Percentiles rank a stretch among this genome's conserved stretches.
These are phyloP conservation scores for Plebejus melissa DNA, from an alignment of 2,888 invertebrate genomes.

Conservation along the genomic window DNA sequence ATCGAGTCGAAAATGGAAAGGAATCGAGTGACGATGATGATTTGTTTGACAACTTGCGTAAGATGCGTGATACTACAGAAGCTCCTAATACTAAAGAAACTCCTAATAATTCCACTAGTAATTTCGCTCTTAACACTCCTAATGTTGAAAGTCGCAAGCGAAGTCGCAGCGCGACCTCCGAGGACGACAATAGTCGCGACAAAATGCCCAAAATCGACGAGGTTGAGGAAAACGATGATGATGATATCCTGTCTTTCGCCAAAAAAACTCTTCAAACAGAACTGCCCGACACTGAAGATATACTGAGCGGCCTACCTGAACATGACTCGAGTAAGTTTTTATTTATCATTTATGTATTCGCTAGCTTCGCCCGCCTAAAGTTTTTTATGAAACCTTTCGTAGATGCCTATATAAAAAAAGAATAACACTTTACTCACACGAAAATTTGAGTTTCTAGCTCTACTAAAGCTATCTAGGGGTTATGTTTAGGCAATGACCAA, in stretches of 20 bases:
- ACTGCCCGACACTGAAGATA: constrained; percentile 64
- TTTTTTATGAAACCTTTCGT: no score
- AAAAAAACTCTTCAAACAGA: constrained; percentile 64
- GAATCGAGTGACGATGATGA: constrained; percentile 52
- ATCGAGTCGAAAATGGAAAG: constrained; percentile 33
- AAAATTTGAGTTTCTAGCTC: no score
- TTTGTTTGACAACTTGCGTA: constrained; percentile 64
- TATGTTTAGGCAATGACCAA: no score
- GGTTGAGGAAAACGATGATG: constrained; percentile 48
- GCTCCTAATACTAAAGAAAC: background rate
- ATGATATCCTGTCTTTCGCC: constrained; percentile 67
- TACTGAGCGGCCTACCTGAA: constrained; percentile 49
- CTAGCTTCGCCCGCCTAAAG: no score
- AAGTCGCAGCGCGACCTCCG: constrained; percentile 56
- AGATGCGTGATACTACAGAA: constrained; percentile 47
- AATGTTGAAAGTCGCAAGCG: constrained; percentile 50
- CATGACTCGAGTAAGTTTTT: constrained; percentile 11
- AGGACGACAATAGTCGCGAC: constrained; percentile 46
- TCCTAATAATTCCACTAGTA: background rate
- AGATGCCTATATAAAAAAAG: no score
- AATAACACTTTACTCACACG: no score
- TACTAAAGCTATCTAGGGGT: no score
- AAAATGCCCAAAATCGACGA: constrained; percentile 62
- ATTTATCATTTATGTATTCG: no score
- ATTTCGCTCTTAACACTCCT: background rate